Base-by-base conservation (phyloP, 2,113 vertebrate species). In the Anarhynchus alexandrinus region DNA sequence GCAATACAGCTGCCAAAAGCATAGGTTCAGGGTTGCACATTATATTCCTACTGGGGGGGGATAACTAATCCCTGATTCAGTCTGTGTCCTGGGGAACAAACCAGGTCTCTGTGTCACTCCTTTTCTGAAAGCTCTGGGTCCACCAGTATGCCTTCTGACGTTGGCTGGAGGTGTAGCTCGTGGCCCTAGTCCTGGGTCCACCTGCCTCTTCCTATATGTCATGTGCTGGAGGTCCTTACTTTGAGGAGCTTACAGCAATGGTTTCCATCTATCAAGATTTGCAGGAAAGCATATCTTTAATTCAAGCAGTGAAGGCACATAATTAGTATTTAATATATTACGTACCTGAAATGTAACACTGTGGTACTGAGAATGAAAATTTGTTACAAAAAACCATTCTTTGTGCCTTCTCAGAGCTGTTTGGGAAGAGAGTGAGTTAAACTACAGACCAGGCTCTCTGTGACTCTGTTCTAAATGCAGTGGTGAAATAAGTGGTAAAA, bases 401-500 rank as follows among this genome's bases (percentile, higher is more conserved):
- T 76, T 59, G 10, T 62, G 16, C 15, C 11, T 47, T 16, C 42
- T 88, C 34, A 83, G 49, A 45, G 29, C 73, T 58, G 26, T 2
- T 30, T 88, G 47, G 81, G 92, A 71, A 88, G 25, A 61, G 32
- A 90, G 47, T 26, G 84, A 76, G 90, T 95, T 95, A 86, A 96
- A 82, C 40, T 65, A 36, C 59, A 92, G 88, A 85, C 19, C 42
- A 59, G 45, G 59, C 45, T 69, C n/a, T 58, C 77, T 71, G 3
- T 45, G 47, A 10, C 57, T 90, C 78, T 80, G 10, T 82, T 94
- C 45, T 80, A 69, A 84, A 73, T 5, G 22, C 69, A 95, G 73
- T 82, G 88, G 95, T 84, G 78, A 95, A 90, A 77, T 86, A 55
- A 95, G 73, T 82, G 88, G 95, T 84, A 84, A 95, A 90, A 80